These are phyloP conservation scores for Ctenosaura bakeri DNA, from an alignment of 2,797 vertebrate species.

Conservation along the genomic window DNA sequence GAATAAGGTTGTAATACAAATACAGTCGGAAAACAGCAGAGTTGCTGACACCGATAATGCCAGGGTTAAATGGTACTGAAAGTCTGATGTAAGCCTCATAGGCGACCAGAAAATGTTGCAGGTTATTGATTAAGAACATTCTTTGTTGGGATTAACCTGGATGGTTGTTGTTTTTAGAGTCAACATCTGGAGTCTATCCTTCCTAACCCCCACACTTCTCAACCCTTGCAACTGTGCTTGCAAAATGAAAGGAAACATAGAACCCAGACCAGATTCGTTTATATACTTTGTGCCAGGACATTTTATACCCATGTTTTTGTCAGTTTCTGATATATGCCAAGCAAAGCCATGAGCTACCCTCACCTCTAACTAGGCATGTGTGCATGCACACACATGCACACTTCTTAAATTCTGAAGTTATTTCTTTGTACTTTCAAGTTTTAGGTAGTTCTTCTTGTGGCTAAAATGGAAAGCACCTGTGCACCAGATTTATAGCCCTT, in stretches of 20 bases:
- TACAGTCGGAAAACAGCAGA: constrained; percentile 64
- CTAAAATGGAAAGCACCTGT: constrained; percentile 39
- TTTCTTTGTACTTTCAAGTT: constrained; percentile 54
- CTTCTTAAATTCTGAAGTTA: constrained; percentile 3
- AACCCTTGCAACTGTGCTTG: constrained; percentile 37
- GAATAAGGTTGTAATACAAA: constrained; percentile 84
- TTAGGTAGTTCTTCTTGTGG: constrained; percentile 27
- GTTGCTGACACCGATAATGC: constrained; percentile 89
- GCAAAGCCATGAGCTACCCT: constrained; percentile 45
- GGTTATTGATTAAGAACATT: constrained; percentile 76
- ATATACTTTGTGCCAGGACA: constrained; percentile 67
- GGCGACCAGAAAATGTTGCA: constrained; percentile 58
- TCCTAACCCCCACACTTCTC: constrained; percentile 50
- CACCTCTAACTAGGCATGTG: background rate
- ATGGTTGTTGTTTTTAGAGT: constrained; percentile 35
- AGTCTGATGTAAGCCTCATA: constrained; percentile 34
- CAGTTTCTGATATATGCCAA: constrained; percentile 66
- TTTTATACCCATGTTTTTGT: constrained; percentile 73
- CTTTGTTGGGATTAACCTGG: constrained; percentile 67
- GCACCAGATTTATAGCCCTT: constrained; percentile 40
- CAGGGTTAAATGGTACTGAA: constrained; percentile 84
- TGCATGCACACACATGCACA: background rate
- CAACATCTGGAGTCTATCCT: constrained; percentile 84
- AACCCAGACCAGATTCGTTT: constrained; percentile 52
- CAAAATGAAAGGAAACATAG: constrained; percentile 52